A percentile compares a stretch with the other conserved stretches of the same genome.
phyloP scores from a whole-genome alignment of 2,797 vertebrate species.

The Danio aesculapii region DNA sequence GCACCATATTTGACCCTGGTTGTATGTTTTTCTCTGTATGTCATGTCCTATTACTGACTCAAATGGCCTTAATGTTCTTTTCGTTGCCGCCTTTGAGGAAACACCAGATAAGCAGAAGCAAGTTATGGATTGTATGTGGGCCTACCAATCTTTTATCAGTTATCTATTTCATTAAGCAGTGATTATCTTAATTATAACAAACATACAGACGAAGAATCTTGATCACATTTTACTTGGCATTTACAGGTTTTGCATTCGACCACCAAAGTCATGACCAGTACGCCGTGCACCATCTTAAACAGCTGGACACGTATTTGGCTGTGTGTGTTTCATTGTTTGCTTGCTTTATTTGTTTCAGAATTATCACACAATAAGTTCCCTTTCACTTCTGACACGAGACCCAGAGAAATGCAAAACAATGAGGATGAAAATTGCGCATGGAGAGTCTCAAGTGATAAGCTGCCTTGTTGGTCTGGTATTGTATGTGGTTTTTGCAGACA shows the following conservation, averaged over 20 bases:
- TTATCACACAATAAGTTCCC: conserved; percentile 47
- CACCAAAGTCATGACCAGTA: conserved; percentile 1
- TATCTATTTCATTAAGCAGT: conserved; percentile 28
- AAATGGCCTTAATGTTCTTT: conserved; percentile 56
- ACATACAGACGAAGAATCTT: not conserved
- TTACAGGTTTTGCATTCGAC: conserved; percentile 29
- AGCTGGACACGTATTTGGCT: conserved; percentile 47
- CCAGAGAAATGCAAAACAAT: conserved; percentile 57
- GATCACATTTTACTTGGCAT: conserved; percentile 1
- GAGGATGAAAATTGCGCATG: conserved; percentile 48
- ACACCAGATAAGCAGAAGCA: conserved; percentile 49
- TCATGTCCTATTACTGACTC: conserved; percentile 63
- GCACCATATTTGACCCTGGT: conserved; percentile 65
- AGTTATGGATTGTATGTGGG: conserved; percentile 28
- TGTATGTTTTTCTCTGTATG: conserved; percentile 70
- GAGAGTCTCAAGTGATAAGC: conserved; percentile 60
- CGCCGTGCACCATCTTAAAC: conserved; percentile 36
- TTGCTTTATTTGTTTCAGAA: conserved; percentile 58
- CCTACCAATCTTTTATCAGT: conserved; percentile 22
- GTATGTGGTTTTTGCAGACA: conserved; percentile 75
- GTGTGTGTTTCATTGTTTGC: conserved; percentile 42
- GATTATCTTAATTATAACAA: not conserved
- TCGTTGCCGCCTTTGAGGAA: conserved; percentile 53
- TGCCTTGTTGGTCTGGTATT: conserved; percentile 65
- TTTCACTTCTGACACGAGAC: conserved; percentile 55